Evolutionary conservation across 2,113 vertebrate genomes (phyloP).

Genomic region (Anoplopoma fimbria): DNA sequence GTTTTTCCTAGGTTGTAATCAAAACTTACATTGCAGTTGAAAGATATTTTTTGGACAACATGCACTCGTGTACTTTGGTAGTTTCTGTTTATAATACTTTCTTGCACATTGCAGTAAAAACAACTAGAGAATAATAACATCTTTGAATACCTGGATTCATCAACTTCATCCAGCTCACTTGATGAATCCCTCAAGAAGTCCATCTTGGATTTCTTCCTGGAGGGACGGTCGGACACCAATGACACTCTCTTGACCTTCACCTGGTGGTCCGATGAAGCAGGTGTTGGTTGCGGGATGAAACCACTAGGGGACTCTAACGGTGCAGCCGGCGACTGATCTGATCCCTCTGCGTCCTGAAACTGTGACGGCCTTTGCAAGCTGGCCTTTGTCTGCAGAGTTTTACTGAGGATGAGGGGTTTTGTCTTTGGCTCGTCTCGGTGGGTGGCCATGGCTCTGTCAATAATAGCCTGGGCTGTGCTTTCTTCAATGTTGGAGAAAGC

Average conservation of each 20-base stretch:
- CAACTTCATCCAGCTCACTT: conserved; percentile 54
- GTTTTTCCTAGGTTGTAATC: neutral
- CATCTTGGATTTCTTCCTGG: conserved; percentile 83
- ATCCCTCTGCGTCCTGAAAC: conserved; percentile 22
- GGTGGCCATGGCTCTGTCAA: conserved; percentile 75
- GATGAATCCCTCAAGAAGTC: conserved; percentile 70
- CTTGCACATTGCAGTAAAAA: neutral
- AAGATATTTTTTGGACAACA: neutral
- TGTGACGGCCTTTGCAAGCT: conserved; percentile 1
- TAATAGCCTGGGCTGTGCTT: conserved; percentile 71
- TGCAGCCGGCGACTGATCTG: conserved; percentile 43
- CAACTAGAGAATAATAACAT: neutral
- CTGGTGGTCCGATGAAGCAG: conserved; percentile 59
- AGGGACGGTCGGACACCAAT: conserved; percentile 54
- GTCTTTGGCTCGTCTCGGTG: conserved; percentile 49
- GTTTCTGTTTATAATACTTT: neutral
- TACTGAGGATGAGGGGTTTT: conserved; percentile 56
- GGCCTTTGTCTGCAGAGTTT: conserved; percentile 5
- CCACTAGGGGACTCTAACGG: neutral
- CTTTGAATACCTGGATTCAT: conserved; percentile 62
- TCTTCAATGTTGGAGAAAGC: conserved; percentile 13
- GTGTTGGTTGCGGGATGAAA: neutral
- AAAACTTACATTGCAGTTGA: neutral
- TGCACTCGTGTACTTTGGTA: neutral
- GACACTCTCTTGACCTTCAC: conserved; percentile 81